Evolutionary conservation across 1,140 invertebrate genomes (phyloP), one percentile per base, ranked within the genome.

Genomic region (Gryon sp.): DNA sequence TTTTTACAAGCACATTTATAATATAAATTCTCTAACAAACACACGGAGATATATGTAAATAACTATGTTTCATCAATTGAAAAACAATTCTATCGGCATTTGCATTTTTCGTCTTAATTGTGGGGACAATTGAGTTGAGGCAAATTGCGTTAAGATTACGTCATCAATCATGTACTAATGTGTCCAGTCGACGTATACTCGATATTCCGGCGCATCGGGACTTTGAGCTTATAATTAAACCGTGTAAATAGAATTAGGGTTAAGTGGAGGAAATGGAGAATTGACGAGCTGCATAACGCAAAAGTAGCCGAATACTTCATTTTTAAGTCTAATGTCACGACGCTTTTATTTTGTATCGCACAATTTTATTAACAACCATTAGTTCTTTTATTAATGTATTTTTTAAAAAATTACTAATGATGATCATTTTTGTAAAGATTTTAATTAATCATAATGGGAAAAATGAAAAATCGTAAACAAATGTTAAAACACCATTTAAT

Each of bases 181-280:
- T 73, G 43, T 57, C 53, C 65, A 45, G 24, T 57, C 5, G 32
- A 59, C 73, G 55, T 65, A 57, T 59, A 50, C 65, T 65, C 59
- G 59, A 76, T 76, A 76, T 69, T 70, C 59, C 53, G 34, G 45
- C 45, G 15, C 65, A 59, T 76, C 52, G 57, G 32, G 59, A 70
- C 73, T 69, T 45, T 59, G 73, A 65, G 57, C 57, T 59, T 68
- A 62, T 76, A 57, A 68, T 68, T 59, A 62, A 68, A 41, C 57
- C 59, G 57, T 76, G 73, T 69, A 76, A 69, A 76, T 68, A 68
- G 73, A 69, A 76, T 76, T 69, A 76, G 43, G 63, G 73, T 76
- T 76, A 76, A 76, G 57, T 69, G 52, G 53, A 78, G 75, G 75
- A 76, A 75, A 78, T 80, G 68, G 45, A 36, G 66, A 73, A 80